Evolutionary conservation across 2,113 vertebrate species (phyloP).

Genomic region (human): DNA sequence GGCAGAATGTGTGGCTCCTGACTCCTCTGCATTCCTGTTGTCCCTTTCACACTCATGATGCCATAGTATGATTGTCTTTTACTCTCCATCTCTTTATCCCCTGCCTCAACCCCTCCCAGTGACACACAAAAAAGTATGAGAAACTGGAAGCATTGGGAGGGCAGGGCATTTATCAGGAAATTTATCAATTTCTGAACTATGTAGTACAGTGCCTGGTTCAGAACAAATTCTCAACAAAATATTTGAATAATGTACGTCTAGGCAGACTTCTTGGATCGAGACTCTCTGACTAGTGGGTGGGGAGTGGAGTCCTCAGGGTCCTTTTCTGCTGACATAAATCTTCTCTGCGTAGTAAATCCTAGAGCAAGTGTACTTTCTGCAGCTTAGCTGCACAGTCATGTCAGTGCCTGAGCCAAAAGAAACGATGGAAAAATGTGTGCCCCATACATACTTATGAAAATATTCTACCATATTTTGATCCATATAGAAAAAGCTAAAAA

Average conservation of each 20-base stretch:
- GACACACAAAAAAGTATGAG: no score
- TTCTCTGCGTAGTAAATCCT: not conserved
- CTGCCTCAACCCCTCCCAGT: no score
- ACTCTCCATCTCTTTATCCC: not conserved
- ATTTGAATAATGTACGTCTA: not conserved
- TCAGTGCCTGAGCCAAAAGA: not conserved
- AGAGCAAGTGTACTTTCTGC: not conserved
- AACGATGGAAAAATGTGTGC: not conserved
- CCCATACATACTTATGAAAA: no score
- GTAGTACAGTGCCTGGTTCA: not conserved
- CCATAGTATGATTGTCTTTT: not conserved
- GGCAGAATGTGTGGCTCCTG: not conserved
- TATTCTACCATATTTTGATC: not conserved
- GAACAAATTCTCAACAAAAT: not conserved
- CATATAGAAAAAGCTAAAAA: not conserved
- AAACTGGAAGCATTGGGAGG: no score
- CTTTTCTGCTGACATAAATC: not conserved
- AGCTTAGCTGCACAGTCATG: accelerated
- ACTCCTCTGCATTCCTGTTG: not conserved
- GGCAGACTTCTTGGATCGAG: not conserved
- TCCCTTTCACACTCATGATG: not conserved
- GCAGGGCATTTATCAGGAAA: not conserved
- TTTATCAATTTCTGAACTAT: not conserved
- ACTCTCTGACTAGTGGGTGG: accelerated
- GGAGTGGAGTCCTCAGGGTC: not conserved